Evolutionary conservation across 2,113 vertebrate species (phyloP).

Genomic region (Dermatemys mawii): DNA sequence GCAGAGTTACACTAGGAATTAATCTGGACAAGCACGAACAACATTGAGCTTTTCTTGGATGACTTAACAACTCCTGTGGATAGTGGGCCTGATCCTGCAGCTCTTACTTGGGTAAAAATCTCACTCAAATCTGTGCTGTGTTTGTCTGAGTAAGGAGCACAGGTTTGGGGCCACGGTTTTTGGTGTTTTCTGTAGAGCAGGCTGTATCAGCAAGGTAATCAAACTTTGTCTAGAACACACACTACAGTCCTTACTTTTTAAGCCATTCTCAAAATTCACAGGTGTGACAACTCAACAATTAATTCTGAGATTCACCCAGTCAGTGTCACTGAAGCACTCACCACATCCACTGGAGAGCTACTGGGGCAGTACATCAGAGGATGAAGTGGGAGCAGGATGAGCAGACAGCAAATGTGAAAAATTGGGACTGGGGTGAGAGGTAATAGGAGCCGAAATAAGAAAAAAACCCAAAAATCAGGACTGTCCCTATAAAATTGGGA

Average conservation of each 20-base stretch:
- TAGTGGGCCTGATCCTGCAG: background rate
- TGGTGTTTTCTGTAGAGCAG: background rate
- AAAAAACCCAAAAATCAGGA: no score
- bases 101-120: background rate
- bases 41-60: background rate
- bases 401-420: no score
- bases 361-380: background rate
- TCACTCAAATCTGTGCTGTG: background rate
- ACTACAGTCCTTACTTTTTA: background rate
- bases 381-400: fast-evolving
- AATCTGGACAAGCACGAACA: background rate
- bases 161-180: background rate
- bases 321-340: background rate
- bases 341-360: background rate
- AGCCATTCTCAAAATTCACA: background rate
- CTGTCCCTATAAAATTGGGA: no score
- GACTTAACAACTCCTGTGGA: background rate
- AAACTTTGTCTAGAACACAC: background rate
- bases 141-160: background rate
- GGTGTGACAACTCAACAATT: background rate
- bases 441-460: no score
- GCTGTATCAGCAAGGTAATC: background rate
- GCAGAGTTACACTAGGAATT: background rate
- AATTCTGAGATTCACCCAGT: background rate
- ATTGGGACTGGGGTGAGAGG: no score